Conservation (phyloP, 2,113 vertebrate species). For the Seriola dumerili region DNA sequence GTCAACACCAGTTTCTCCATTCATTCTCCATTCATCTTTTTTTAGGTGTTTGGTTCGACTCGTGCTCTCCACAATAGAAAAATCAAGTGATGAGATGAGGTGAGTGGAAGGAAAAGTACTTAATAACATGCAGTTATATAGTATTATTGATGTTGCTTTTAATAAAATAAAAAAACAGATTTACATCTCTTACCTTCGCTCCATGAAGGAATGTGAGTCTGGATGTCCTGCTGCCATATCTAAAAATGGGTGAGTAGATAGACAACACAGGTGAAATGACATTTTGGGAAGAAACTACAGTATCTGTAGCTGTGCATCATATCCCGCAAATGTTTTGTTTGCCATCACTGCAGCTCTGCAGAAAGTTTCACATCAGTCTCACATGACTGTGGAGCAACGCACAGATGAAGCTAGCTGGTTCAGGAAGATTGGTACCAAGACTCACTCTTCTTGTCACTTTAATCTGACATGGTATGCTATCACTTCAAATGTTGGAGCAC, state of each 20-base stretch:
- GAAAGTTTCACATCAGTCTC: constrained; percentile 63
- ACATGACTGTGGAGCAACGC: constrained; percentile 70
- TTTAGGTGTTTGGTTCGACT: constrained; percentile 91
- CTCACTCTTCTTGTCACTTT: constrained; percentile 18
- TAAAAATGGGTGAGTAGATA: constrained; percentile 87
- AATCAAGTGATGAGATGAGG: constrained; percentile 82
- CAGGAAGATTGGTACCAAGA: constrained; percentile 90
- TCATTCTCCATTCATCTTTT: constrained; percentile 70
- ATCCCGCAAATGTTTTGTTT: constrained; percentile 27
- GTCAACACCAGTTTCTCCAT: constrained; percentile 66
- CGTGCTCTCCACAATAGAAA: constrained; percentile 79
- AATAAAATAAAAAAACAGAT: neutral
- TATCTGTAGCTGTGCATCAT: constrained; percentile 25
- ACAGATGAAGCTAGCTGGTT: constrained; percentile 91
- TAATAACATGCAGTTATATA: neutral
- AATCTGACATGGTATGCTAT: constrained; percentile 1
- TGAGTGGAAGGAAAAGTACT: constrained; percentile 55
- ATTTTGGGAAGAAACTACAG: neutral
- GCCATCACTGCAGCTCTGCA: constrained; percentile 80
- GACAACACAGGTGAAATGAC: neutral
- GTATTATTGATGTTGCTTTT: constrained; percentile 2
- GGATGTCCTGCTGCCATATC: constrained; percentile 82
- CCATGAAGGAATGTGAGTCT: constrained; percentile 80
- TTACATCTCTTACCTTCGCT: neutral
- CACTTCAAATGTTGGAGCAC: constrained; percentile 26